Evolutionary conservation across 2,797 vertebrate species (phyloP), one percentile per base, ranked within the genome.

Genomic region (Leuciscus waleckii): DNA sequence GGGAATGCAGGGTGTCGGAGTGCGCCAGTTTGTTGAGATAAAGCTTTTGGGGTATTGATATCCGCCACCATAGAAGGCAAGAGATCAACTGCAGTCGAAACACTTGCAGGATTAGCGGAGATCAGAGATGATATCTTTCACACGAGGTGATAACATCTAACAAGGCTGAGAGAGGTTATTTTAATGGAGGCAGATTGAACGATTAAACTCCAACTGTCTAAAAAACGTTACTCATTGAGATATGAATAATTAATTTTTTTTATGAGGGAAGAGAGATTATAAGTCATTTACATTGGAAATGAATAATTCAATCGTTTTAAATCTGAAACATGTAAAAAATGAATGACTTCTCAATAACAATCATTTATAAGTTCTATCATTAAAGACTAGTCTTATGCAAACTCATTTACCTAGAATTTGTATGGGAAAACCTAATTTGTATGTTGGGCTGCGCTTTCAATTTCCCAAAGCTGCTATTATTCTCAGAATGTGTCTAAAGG

Each of bases 281-380:
- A 85, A 91, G 85, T 87, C 84, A 85, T 88, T 90, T 82, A 88
- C 79, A 86, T 85, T 67, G 84, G 43, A 68, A 67, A 83, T 88
- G 51, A 86, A 88, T 88, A 88, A 86, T 88, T 88, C 84, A 84
- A 81, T 82, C 51, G 23, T 73, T 86, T 86, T 37, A 51, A 88
- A 83, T 78, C 46, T 23, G 67, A 65, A 58, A 81, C 79, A 32
- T 65, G 17, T 67, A 67, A 58, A 83, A 85, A 83, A 87, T 83
- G 46, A 39, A 80, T 71, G 74, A 86, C 41, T 82, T 86, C 77
- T 77, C 13, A 86, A 81, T 87, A 89, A 85, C 82, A 90, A 88
- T 85, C 68, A 69, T 70, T 84, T 87, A 43, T 17, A 74, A 32
- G 32, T 39, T 71, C 78, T 37, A 79, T 74, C 49, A 70, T 74